Percentiles rank a stretch among this genome's conserved stretches.
Evolutionary conservation across 2,113 vertebrate genomes (phyloP).

Genomic region (Artemisiospiza belli): DNA sequence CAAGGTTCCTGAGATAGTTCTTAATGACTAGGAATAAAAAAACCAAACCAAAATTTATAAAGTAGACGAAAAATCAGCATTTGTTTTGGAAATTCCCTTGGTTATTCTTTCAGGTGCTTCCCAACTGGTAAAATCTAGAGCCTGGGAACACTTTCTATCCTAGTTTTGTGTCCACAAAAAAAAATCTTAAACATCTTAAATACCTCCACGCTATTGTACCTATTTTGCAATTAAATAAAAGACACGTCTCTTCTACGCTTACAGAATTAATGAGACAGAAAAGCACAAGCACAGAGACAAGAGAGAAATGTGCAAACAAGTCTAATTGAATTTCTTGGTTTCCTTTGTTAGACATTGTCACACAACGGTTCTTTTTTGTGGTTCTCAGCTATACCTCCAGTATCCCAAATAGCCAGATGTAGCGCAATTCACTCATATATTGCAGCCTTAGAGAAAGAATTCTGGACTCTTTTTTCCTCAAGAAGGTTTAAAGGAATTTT

Average conservation of each 20-base stretch:
- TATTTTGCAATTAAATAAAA: background rate
- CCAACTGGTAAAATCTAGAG: background rate
- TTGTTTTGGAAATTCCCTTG: background rate
- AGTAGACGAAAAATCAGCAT: background rate
- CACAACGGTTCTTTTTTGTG: background rate
- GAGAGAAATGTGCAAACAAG: background rate
- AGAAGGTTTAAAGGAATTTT: background rate
- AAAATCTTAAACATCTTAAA: background rate
- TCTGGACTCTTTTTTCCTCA: background rate
- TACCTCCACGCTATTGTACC: background rate
- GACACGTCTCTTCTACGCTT: fast-evolving
- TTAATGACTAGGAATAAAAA: background rate
- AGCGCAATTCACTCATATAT: background rate
- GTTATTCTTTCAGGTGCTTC: background rate
- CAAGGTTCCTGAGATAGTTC: background rate
- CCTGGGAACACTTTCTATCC: background rate
- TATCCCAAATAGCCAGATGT: background rate
- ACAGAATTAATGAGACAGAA: background rate
- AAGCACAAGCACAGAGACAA: background rate
- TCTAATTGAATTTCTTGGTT: background rate
- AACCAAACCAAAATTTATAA: background rate
- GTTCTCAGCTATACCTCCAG: background rate
- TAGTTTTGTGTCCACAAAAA: background rate
- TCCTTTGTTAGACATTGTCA: background rate
- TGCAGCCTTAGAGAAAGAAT: background rate